These are phyloP conservation scores for Physocephala rufipes DNA, from an alignment of 2,888 invertebrate species.

Conservation along the genomic window DNA sequence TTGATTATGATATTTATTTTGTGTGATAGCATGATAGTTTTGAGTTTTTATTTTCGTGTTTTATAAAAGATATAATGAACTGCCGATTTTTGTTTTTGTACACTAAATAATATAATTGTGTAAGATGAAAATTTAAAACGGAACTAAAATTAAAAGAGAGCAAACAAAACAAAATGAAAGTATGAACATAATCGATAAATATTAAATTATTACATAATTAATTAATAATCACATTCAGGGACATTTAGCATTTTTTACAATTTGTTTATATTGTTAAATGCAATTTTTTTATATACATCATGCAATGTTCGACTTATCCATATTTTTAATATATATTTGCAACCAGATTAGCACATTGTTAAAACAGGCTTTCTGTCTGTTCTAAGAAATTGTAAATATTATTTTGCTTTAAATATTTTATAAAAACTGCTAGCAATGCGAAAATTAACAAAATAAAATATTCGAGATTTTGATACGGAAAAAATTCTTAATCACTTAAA, in stretches of 20 bases:
- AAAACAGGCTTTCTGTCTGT: no score
- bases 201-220: conserved; percentile 30
- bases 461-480: no score
- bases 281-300: not conserved
- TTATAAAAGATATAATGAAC: conserved; percentile 37
- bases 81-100: conserved; percentile 40
- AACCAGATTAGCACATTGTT: no score
- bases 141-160: conserved; percentile 30
- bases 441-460: no score
- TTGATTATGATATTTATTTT: not conserved
- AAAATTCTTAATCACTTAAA: no score
- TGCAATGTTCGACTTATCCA: not conserved
- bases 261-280: conserved; percentile 20
- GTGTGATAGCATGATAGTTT: not conserved
- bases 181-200: not conserved
- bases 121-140: conserved; percentile 41
- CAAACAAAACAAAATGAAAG: conserved; percentile 37
- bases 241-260: conserved; percentile 64
- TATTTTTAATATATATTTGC: conserved; percentile 5
- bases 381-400: not conserved
- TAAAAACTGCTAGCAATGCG: no score
- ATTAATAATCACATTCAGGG: conserved; percentile 62
- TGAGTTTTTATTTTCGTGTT: conserved; percentile 15
- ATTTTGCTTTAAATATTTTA: not conserved
- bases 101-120: conserved; percentile 16